Conservation (phyloP, 1,140 invertebrate species). For the Lordiphosa clarofinis region DNA sequence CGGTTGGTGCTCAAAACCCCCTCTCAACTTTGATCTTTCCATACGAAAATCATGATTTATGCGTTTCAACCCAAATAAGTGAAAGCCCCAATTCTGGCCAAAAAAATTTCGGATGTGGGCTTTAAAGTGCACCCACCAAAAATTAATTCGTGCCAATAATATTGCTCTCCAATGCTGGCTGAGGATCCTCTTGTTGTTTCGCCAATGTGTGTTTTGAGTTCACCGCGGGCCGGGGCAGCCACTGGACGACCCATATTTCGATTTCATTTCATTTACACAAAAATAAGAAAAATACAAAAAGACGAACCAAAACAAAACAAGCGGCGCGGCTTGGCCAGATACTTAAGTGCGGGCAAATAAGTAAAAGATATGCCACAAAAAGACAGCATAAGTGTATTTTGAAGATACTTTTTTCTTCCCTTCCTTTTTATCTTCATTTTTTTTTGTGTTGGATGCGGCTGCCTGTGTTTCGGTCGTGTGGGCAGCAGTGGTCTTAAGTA, state of each 20-base stretch:
- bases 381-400: conserved; percentile 73
- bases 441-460: conserved; percentile 12
- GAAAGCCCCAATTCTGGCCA: conserved; percentile 34
- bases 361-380: conserved; percentile 73
- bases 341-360: conserved; percentile 69
- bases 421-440: conserved; percentile 17
- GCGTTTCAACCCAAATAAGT: not conserved
- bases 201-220: conserved; percentile 57
- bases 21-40: conserved; percentile 13
- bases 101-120: conserved; percentile 30
- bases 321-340: conserved; percentile 59
- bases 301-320: conserved; percentile 35
- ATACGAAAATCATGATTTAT: conserved; percentile 23
- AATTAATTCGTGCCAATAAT: conserved; percentile 52
- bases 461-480: conserved; percentile 18
- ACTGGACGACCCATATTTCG: conserved; percentile 67
- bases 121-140: conserved; percentile 46
- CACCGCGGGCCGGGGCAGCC: conserved; percentile 34
- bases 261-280: conserved; percentile 69
- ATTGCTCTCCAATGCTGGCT: conserved; percentile 43
- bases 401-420: conserved; percentile 49
- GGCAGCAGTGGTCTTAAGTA: conserved; percentile 31
- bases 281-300: conserved; percentile 43
- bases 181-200: conserved; percentile 44
- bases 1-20: not conserved